These are phyloP conservation scores for Bombus fervidus DNA, from an alignment of 1,140 invertebrate genomes.

Conservation along the genomic window DNA sequence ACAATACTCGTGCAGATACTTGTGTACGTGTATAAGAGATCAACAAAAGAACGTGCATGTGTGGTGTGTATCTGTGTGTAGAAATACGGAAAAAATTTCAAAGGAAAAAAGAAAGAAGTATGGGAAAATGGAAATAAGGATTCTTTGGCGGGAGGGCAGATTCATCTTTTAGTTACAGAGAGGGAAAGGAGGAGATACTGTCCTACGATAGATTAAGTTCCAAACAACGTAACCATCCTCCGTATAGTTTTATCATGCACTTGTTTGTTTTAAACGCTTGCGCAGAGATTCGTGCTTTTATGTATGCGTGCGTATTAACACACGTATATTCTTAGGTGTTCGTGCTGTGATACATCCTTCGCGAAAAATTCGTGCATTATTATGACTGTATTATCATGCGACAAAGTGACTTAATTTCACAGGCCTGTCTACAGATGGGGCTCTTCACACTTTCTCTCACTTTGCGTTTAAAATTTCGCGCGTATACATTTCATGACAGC, in stretches of 20 bases:
- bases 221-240: constrained; percentile 69
- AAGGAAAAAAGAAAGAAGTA: not conserved
- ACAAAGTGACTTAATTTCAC: not conserved
- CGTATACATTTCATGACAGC: not conserved
- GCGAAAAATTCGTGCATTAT: constrained; percentile 34
- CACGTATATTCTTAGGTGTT: not conserved
- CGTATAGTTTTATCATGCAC: constrained; percentile 63
- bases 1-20: constrained; percentile 43
- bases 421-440: not conserved
- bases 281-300: constrained; percentile 65
- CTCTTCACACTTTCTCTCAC: not conserved
- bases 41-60: constrained; percentile 27
- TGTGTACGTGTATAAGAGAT: not conserved
- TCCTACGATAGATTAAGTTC: constrained; percentile 64
- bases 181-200: not conserved
- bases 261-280: constrained; percentile 46
- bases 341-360: constrained; percentile 41
- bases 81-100: not conserved
- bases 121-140: not conserved
- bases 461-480: not conserved
- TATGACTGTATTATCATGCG: not conserved
- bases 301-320: constrained; percentile 59
- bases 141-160: not conserved
- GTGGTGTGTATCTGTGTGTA: not conserved
- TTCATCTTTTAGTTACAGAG: not conserved